Evolutionary conservation across 92 coral and sea anemone species (phyloP), one percentile per base, ranked within the genome.

Genomic region (Epizoanthus illoricatus): DNA sequence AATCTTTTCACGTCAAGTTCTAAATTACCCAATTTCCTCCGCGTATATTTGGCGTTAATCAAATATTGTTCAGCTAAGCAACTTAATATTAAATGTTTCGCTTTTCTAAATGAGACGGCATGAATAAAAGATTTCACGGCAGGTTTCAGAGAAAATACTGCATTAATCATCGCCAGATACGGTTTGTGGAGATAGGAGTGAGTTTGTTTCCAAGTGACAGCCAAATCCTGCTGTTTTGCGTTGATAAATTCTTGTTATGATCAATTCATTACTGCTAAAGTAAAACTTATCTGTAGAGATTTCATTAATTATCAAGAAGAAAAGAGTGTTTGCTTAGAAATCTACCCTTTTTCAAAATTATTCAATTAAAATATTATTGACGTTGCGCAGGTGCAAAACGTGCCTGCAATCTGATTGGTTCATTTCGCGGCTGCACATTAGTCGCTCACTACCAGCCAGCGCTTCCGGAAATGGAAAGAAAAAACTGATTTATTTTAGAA

Each of bases 271-370:
- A 45, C 67, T 78, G 71, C 58, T 24, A 64, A 28, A 62, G 13
- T 52, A 78, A 76, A 78, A 78, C 71, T 78, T 78, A 78, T 63
- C 70, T 78, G 23, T 78, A 52, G 60, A 78, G 82, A 63, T 78
- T 63, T 47, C 71, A 78, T 78, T 78, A 78, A 78, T 78, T 78
- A 63, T 78, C 47, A 21, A 33, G 68, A 75, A 72, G 83, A 81
- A 81, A 60, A 33, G 79, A 64, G 83, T 90, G 92, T 88, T 93
- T 93, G 65, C 85, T 74, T 89, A 74, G 84, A 85, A 84, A 86
- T 82, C 76, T 69, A 91, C 85, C 67, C 60, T 85, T 85, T 65
- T 74, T 63, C 62, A 62, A 65, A 71, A 73, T 92, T 91, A 93
- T 91, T 93, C 90, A 93, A 93, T 93, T 93, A 93, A 64, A 61